Evolutionary conservation across 2,113 vertebrate genomes (phyloP), one percentile per base, ranked within the genome.

Genomic region (Lophius piscatorius): DNA sequence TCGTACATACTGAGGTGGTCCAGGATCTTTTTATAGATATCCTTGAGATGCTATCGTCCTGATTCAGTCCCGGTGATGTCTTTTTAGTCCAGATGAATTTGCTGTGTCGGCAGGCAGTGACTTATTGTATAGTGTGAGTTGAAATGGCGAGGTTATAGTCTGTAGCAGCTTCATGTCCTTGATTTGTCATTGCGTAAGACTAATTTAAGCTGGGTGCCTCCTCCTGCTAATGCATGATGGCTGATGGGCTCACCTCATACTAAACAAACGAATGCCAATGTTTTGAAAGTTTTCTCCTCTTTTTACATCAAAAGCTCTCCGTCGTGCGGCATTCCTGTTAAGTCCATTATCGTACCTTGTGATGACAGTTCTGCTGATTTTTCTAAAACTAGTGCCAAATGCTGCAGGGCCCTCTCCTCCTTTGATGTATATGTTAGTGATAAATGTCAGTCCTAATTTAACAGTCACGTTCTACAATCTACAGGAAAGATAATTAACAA

Each of bases 341-440:
- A 65, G 68, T 63, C 70, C 70, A 35, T 40, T 59, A 44, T 58
- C 44, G 38, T 51, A 63, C 50, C 60, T 71, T 67, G 63, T 74
- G 46, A 65, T 76, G 79, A 76, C 59, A 72, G 65, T 40, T 77
- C 57, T 74, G 74, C 77, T 77, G 75, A 85, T 52, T 74, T 74
- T 54, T 55, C 57, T 63, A 35, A 61, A 69, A 78, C 70, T 56
- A 48, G 72, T 76, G 70, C 38, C 45, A 61, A 62, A 67, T 4
- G 34, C 75, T 74, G 54, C 31, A 28, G 56, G 49, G 35, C 18
- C 20, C 58, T 31, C 33, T 67, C 17, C 62, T 21, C 63, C 67
- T 85, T 83, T 74, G 74, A 74, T 65, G 59, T 75, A 45, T 55
- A 17, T 54, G 51, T 71, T 63, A 64, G 48, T 40, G 70, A 80